Base-by-base conservation (phyloP, 2,888 invertebrate species). In the Podotricha telesiphe region DNA sequence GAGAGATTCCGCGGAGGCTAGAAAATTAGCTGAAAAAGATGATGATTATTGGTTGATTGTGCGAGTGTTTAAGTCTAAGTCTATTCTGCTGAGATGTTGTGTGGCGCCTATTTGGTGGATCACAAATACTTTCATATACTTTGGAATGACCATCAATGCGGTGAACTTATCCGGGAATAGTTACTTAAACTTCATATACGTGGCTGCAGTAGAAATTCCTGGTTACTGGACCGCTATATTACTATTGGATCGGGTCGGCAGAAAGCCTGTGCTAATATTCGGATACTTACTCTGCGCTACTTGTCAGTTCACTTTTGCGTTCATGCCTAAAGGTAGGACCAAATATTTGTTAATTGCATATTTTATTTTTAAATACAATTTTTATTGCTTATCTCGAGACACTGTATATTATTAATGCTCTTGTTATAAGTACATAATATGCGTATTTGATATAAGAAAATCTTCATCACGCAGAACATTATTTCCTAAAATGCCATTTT, bases 71-170 rank as follows among this genome's bases (percentile, higher is more conserved):
- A 89, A 83, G 45, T 94, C 94, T 0, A 82, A 81, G 0, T 85
- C 90, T 13, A 85, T 95, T 2, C 79, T 94, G 0, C 81, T 94
- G 0, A 86, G 94, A 45, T 82, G 81, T 2, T 71, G 93, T 13
- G 94, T 94, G 65, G 95, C 95, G 0, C 87, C 94, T 2, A 86
- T 95, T 56, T 95, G 95, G 86, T 95, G 95, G 95, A 91, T 95
- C 40, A 94, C 95, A 0, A 94, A 92, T 65, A 94, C 94, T 0
- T 94, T 95, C 72, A 93, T 95, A 0, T 96, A 95, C 81, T 95
- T 95, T 75, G 96, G 96, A 0, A 80, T 96, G 58, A 94, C 95
- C 0, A 86, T 96, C 47, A 95, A 95, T 80, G 94, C 96, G 0
- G 95, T 95, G 0, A 93, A 94, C 17, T 86, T 96, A 74, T 93